These are phyloP conservation scores for Petroica traversi DNA, from an alignment of 2,113 vertebrate species.

Conservation along the genomic window DNA sequence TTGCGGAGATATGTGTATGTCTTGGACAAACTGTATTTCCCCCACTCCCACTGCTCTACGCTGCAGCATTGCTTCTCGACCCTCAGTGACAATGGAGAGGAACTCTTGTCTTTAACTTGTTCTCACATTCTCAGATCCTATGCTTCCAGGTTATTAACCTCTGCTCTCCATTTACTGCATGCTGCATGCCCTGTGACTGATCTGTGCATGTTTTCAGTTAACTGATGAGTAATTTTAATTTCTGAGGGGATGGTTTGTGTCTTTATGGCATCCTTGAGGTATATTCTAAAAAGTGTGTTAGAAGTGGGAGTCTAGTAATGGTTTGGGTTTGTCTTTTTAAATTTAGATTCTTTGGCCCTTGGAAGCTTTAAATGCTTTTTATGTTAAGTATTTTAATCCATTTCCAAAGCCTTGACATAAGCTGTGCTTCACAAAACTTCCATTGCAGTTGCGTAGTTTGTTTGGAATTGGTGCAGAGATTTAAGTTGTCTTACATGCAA, in stretches of 20 bases:
- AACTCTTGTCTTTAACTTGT: constrained; percentile 85
- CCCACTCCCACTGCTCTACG: constrained; percentile 80
- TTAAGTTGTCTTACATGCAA: background rate
- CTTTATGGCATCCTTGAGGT: background rate
- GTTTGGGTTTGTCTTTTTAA: background rate
- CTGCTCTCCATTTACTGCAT: constrained; percentile 79
- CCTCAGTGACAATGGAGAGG: constrained; percentile 86
- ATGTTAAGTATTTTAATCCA: background rate
- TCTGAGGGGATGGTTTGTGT: background rate
- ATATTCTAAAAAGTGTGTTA: background rate
- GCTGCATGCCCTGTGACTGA: constrained; percentile 72
- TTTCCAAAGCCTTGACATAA: background rate
- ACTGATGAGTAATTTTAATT: background rate
- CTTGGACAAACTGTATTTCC: constrained; percentile 85
- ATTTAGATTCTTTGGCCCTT: background rate
- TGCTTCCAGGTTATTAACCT: constrained; percentile 87
- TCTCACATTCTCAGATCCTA: constrained; percentile 87
- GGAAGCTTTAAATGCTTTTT: background rate
- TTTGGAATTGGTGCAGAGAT: background rate
- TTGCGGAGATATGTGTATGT: constrained; percentile 89
- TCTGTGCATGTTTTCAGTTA: constrained; percentile 62
- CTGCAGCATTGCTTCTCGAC: constrained; percentile 83
- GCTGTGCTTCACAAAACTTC: background rate
- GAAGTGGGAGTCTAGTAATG: background rate
- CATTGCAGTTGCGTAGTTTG: background rate